Base-by-base conservation (phyloP, 1,140 invertebrate species). In the Drosophila parabipectinata region DNA sequence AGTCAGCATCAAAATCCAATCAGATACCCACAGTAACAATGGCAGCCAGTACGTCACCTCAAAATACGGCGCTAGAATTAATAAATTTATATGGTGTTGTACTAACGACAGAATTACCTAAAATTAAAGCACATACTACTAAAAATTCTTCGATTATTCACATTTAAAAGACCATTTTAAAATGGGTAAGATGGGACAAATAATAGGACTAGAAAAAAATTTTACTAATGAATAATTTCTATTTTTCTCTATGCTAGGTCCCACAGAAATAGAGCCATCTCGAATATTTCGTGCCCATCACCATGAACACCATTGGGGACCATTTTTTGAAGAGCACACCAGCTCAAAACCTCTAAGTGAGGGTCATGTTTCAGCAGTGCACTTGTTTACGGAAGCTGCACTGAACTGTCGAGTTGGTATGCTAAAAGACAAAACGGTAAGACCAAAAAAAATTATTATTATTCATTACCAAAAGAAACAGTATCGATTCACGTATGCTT, bases 361-460 rank as follows among this genome's bases (percentile, higher is more conserved):
- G 8, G 92, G 92, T 67, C 87, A 96, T 37, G 95, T 95, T 0
- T 57, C 89, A 21, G 73, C 89, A 12, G 95, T 95, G 2, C 95
- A 96, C 80, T 94, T 96, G n/a, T 96, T 96, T 3, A 94, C 95
- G 4, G 96, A 95, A 47, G 95, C 96, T 14, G 94, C 95, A 52
- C 93, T 97, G 44, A 96, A 97, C 82, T 97, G 96, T 92, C 93
- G 95, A 77, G 96, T 97, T 72, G 95, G 96, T 45, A 94, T 97
- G 92, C 93, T 97, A 9, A 96, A 96, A 80, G 96, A 97, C 87
- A 97, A 97, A 94, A 97, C 96, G 84, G 96, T 97, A 92, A 94
- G 94, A 30, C 15, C 5, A 26, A 26, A 26, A 26, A 18, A 18
- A 18, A 18, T 18, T 18, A 18, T 18, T 18, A 18, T 18, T 18